Base-by-base conservation (phyloP, 2,797 vertebrate genomes). In the Parotocinclus haroldoi region DNA sequence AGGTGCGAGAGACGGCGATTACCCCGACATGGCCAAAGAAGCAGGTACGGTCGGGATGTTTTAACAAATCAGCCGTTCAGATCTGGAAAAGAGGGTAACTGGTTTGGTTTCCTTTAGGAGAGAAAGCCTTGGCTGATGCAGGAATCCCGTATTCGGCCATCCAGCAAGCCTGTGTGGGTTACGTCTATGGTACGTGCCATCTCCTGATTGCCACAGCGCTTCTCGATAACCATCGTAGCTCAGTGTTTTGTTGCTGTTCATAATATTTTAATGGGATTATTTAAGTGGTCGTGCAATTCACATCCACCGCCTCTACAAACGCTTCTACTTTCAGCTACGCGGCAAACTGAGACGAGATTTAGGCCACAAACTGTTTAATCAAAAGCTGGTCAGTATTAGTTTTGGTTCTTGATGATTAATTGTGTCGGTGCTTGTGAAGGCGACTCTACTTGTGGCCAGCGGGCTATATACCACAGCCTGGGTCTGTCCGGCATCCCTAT, bases 401-500 rank as follows among this genome's bases (percentile, higher is more conserved):
- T 44, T 9, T 44, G 11, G 40, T 44, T 9, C 7, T 44, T 48
- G 6, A 50, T 16, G 7, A 7, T 19, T 3, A 1, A 18, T 40
- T 0, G 3, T 27, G 10, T 46, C 1, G 8, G 16, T 38, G 14
- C 59, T 61, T 63, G 16, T 37, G 44, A 74, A 99, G 97, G 96
- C 37, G 96, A 99, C 69, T 99, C 96, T 1, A 87, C 96, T 1
- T 93, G 84, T 80, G 97, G 97, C 6, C 97, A 99, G 71, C 89
- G 96, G 59, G 94, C 96, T 4, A 91, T 99, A 81, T 99, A 99
- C 81, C 96, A 99, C 17, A 76, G 92, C 73, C 82, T 99, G 82
- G 97, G 97, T 39, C 75, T 98, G 55, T 94, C 95, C 0, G 97
- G 97, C 55, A 98, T 99, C 84, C 97, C 97, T 73, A 94, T 99